These are phyloP conservation scores for Pseudomyrmex pallidus DNA, from an alignment of 1,140 invertebrate genomes.

Conservation along the genomic window DNA sequence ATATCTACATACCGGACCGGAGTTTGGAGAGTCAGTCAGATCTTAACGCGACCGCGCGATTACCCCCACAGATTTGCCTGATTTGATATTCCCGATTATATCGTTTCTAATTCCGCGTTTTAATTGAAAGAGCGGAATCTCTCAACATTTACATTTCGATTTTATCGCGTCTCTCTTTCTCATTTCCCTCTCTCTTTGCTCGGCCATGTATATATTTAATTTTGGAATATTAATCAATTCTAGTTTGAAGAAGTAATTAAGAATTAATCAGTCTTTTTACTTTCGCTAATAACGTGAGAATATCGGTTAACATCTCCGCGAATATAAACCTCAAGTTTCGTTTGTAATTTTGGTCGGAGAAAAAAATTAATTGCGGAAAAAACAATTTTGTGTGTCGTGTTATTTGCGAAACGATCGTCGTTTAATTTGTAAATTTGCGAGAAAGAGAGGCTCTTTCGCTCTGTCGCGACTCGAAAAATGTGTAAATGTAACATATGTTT, in stretches of 20 bases:
- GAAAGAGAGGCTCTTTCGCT: too few species aligned
- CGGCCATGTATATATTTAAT: background rate
- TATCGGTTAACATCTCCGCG: background rate
- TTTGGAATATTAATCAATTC: slow-evolving; percentile 7
- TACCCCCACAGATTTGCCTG: slow-evolving; percentile 13
- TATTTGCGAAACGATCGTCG: too few species aligned
- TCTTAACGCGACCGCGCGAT: background rate
- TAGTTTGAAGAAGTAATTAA: background rate
- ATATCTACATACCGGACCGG: slow-evolving; percentile 1
- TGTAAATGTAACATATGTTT: too few species aligned
- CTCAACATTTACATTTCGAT: slow-evolving; percentile 4
- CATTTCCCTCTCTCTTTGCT: background rate
- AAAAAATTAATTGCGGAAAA: too few species aligned
- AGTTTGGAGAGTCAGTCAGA: background rate
- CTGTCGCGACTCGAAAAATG: too few species aligned
- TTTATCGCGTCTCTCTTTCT: background rate
- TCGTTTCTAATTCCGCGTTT: slow-evolving; percentile 31
- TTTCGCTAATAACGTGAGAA: background rate
- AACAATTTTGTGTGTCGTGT: too few species aligned
- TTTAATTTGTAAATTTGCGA: too few species aligned
- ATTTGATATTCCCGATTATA: slow-evolving; percentile 48
- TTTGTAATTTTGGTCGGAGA: too few species aligned
- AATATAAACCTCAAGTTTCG: background rate
- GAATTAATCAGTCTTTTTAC: background rate
- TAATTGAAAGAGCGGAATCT: slow-evolving; percentile 7